Conservation (phyloP, 2,797 vertebrate genomes). For the Gila robusta region DNA sequence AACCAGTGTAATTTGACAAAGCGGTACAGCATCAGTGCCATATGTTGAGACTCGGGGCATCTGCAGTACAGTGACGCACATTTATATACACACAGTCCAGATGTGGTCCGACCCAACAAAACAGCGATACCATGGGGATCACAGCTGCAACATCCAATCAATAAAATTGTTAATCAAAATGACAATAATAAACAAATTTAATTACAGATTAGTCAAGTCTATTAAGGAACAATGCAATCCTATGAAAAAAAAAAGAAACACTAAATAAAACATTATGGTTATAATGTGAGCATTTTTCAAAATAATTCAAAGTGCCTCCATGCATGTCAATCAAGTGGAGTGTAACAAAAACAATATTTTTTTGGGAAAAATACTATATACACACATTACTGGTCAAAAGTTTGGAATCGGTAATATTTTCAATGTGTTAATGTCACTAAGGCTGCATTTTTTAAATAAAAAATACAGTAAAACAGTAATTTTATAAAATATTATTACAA, state of each 20-base stretch:
- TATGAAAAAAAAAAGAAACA: not conserved
- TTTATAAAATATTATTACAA: not conserved
- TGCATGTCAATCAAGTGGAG: not conserved
- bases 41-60: conserved; percentile 22
- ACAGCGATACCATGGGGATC: not conserved
- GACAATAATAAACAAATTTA: not conserved
- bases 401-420: not conserved
- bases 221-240: not conserved
- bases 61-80: conserved; percentile 21
- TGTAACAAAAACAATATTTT: not conserved
- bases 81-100: conserved; percentile 12
- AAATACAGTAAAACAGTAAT: not conserved
- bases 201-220: not conserved
- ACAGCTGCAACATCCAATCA: not conserved
- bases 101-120: not conserved
- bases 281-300: not conserved
- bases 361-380: fast-evolving
- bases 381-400: not conserved
- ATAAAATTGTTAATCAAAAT: not conserved
- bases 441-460: no score
- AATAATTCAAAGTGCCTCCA: not conserved
- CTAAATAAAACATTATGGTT: not conserved
- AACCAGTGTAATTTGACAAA: conserved; percentile 1
- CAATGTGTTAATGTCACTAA: not conserved
- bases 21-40: conserved; percentile 27